These are phyloP conservation scores for Isoperla grammatica DNA, from an alignment of 2,888 invertebrate genomes.

Conservation along the genomic window DNA sequence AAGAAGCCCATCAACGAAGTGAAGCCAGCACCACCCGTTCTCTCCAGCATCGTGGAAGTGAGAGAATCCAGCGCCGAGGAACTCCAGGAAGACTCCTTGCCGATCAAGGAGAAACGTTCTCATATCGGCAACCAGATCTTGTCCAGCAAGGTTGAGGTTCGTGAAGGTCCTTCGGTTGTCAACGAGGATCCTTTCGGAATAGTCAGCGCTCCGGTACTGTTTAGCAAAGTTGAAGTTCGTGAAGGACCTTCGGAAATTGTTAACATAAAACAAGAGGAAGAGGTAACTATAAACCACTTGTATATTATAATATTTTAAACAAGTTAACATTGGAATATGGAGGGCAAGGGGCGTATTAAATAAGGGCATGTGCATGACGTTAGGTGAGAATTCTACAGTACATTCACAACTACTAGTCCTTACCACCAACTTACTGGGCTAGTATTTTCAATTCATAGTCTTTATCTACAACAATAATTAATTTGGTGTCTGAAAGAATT, in stretches of 20 bases:
- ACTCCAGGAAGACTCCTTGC: background rate
- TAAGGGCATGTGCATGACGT: too few species aligned
- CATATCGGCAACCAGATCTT: background rate
- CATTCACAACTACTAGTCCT: too few species aligned
- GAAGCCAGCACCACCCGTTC: background rate
- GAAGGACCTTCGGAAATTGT: constrained; percentile 7
- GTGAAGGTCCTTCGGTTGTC: background rate
- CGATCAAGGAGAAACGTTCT: background rate
- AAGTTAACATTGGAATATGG: background rate
- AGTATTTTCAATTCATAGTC: too few species aligned
- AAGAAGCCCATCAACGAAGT: constrained; percentile 8
- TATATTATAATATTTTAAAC: background rate
- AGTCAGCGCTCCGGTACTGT: constrained; percentile 28
- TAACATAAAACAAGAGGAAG: background rate
- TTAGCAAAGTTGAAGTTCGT: constrained; percentile 52
- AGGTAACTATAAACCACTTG: background rate
- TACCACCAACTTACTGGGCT: too few species aligned
- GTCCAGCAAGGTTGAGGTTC: constrained; percentile 12
- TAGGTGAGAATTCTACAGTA: too few species aligned
- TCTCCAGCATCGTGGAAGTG: constrained; percentile 25
- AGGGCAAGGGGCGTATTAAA: too few species aligned
- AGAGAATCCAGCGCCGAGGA: constrained; percentile 12
- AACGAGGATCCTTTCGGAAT: too few species aligned
- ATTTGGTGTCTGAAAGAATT: too few species aligned
- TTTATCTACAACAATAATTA: too few species aligned